phyloP scores from a whole-genome alignment of 2,797 vertebrate genomes.

The Sebastes nivosus region DNA sequence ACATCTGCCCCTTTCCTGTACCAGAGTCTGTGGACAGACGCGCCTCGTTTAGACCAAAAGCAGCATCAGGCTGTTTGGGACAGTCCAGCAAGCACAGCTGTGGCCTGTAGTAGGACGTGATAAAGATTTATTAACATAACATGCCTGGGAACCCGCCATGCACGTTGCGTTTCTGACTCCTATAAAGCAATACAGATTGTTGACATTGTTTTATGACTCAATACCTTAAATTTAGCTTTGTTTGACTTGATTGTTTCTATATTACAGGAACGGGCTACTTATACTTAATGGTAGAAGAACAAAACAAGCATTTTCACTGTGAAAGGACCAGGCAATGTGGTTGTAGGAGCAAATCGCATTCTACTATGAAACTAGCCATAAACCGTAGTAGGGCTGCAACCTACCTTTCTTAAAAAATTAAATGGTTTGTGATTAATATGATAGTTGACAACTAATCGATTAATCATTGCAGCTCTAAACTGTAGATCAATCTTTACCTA shows the following conservation, averaged over 20 bases:
- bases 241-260: conserved; percentile 27
- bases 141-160: conserved; percentile 43
- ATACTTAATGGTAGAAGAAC: conserved; percentile 6
- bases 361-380: background rate
- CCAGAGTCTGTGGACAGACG: conserved; percentile 39
- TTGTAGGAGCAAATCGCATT: background rate
- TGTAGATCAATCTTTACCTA: background rate
- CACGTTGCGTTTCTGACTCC: conserved; percentile 17
- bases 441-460: no score
- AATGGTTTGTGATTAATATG: no score
- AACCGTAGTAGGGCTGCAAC: background rate
- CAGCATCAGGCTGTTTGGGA: conserved; percentile 33
- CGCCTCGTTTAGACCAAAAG: conserved; percentile 37
- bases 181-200: background rate
- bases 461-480: background rate
- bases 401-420: no score
- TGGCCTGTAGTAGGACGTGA: conserved; percentile 46
- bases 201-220: conserved; percentile 19
- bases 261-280: conserved; percentile 23
- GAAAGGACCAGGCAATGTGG: conserved; percentile 8
- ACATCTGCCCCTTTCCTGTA: conserved; percentile 78
- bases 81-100: conserved; percentile 62
- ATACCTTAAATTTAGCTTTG: conserved; percentile 22
- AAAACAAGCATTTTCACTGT: conserved; percentile 23
- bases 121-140: conserved; percentile 64